A percentile compares a stretch with the other conserved stretches of the same genome.
Conservation (phyloP, 2,888 invertebrate species). For the Punctoribates punctum region DNA sequence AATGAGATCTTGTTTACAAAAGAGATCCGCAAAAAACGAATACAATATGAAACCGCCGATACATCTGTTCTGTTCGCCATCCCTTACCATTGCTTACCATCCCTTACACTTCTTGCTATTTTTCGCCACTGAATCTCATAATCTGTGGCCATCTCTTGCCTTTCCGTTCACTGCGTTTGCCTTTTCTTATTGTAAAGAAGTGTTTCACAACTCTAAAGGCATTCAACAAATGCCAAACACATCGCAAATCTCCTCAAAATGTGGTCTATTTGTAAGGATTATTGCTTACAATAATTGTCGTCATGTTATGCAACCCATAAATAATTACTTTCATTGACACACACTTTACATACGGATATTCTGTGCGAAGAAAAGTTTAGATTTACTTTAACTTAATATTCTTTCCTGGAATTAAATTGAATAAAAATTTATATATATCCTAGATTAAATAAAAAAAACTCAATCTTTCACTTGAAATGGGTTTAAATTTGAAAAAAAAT, state of each 20-base stretch:
- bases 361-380: no score
- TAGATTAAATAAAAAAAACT: no score
- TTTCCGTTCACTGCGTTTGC: background rate
- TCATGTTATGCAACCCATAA: background rate
- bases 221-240: conserved; percentile 10
- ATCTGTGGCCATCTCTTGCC: background rate
- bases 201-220: background rate
- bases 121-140: conserved; percentile 2
- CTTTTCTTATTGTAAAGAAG: background rate
- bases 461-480: no score
- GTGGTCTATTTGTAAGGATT: conserved; percentile 29
- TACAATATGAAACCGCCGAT: conserved; percentile 34
- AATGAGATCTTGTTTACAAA: conserved; percentile 34
- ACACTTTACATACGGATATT: no score
- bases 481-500: no score
- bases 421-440: no score
- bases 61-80: conserved; percentile 24
- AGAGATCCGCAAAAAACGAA: conserved; percentile 29
- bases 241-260: conserved; percentile 17
- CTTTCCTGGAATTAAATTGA: no score
- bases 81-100: conserved; percentile 15
- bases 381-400: no score
- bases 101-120: background rate
- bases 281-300: conserved; percentile 22
- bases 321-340: background rate